Evolutionary conservation across 2,888 invertebrate species (phyloP), one percentile per base, ranked within the genome.

Genomic region (Acronicta aceris): DNA sequence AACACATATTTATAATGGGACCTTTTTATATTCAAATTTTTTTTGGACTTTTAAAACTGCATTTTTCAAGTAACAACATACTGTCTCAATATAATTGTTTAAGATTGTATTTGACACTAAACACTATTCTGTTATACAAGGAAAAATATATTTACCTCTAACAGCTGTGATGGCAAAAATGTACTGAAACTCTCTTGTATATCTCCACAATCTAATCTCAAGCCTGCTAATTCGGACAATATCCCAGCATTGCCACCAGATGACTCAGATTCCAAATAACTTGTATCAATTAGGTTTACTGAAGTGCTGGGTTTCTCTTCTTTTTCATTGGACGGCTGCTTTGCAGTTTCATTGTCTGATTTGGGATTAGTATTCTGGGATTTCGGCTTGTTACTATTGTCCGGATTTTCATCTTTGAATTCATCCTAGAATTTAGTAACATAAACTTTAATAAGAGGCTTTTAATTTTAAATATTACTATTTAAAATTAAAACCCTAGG

Each of bases 161-260:
- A 74, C 55, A 95, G 78, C 65, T 95, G 95, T 7, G 95, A 95
- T 33, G 95, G 95, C 90, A 95, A 88, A 74, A 94, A 95, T 13
- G 89, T 86, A 59, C 89, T 93, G 74, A 93, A 88, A 62, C 86
- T 84, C 15, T 87, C 78, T n/a, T 89, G 86, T 47, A 82, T 62
- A 60, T 91, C 88, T 27, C 90, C 86, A 82, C 90, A 84, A 55
- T 89, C 90, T 52, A 95, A 64, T 30, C 79, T 76, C 36, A 95
- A 71, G 0, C 95, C 95, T 10, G 87, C 92, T 59, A 95, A 82
- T 64, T 95, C 95, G 0, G 90, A 85, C 67, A 84, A 86, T n/a
- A 84, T 70, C 2, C 80, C 82, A 15, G 79, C 50, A 60, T 59
- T 67, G 0, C 82, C 81, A 16, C 74, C 70, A 13, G 70, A 55